Base-by-base conservation (phyloP, 2,888 invertebrate genomes). In the Acronicta leporina region DNA sequence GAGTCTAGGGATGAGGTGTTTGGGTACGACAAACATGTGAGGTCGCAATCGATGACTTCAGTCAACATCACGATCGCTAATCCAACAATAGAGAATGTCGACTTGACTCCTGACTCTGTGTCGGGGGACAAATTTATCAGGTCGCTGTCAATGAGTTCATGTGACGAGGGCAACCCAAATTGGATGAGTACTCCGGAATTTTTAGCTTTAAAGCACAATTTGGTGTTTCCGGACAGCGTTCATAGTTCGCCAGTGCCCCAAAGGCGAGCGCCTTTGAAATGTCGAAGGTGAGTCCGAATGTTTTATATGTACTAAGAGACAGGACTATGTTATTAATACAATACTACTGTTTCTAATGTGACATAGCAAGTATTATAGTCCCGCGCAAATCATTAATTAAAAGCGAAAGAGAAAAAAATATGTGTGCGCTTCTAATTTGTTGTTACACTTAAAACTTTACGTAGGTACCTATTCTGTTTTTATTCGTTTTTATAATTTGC, bases 181-280 rank as follows among this genome's bases (percentile, higher is more conserved):
- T 97, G 97, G 97, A 96, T 97, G 96, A 95, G 96, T 60, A 97
- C 97, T 0, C 97, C 97, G 0, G 97, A 97, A 83, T 95, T 97
- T 53, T 85, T 97, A 61, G 97, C 97, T 1, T 94, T 97, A 63
- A 97, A 97, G 82, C 97, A 97, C 82, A 97, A 97, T 87, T 90
- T 97, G 67, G 96, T 96, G 42, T 97, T 97, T 86, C 97, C 97
- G 1, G 97, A 97, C 64, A 97, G 97, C 82, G 96, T 96, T 11
- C 97, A 96, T 49, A 97, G 96, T 41, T 97, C 97, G 0, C 97
- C 97, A 0, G 96, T 97, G 27, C 95, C 96, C 44, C 95, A 95
- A 46, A 95, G 96, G 49, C 95, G 96, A 77, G 92, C 94, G 8
- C 95, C 96, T 53, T 90, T 96, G 57, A 96, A 96, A 91, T 96